Base-by-base conservation (phyloP, 2,113 vertebrate species). In the Catagonus wagneri region DNA sequence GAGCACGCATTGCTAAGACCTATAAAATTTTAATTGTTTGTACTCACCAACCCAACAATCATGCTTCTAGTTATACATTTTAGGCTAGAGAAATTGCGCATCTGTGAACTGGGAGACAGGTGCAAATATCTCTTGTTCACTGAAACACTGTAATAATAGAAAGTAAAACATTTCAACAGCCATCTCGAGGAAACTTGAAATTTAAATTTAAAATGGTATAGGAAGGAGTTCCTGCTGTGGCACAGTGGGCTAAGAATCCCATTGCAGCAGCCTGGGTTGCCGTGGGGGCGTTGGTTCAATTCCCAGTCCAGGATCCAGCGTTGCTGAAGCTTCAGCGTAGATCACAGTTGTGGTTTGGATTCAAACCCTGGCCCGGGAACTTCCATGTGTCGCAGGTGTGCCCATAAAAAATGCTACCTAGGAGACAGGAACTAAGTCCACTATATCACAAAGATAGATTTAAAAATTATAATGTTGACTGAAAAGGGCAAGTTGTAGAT, bases 381-480 rank as follows among this genome's bases (percentile, higher is more conserved):
- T 44, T 44, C 44, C 44, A 44, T 44, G 8, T 44, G 8, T 44
- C 44, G 8, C 44, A 44, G 44, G 44, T 44, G 44, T 44, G 44
- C 5, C 44, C 44, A 44, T 44, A 44, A 44, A 44, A 44, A 54
- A 63, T 86, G 61, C 83, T 75, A n/a, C 44, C 39, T 39, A 95
- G 58, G 20, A 54, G 20, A 34, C 72, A 84, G 68, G 58, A 89
- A 36, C 50, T 63, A 63, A 50, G 44, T 74, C 39, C 34, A 63
- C 13, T 29, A 85, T 56, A 80, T 4, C 72, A 25, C 14, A 86
- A 39, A 79, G 63, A 65, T 61, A 6, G 34, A 61, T 79, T 83
- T 95, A 89, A 92, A 94, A 68, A 68, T 56, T 16, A 86, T 69
- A 86, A 50, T 60, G 60, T 85, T 83, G 36, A 85, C n/a, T 85